Evolutionary conservation across 2,113 vertebrate genomes (phyloP).

Genomic region (Rhodinocichla rosea): DNA sequence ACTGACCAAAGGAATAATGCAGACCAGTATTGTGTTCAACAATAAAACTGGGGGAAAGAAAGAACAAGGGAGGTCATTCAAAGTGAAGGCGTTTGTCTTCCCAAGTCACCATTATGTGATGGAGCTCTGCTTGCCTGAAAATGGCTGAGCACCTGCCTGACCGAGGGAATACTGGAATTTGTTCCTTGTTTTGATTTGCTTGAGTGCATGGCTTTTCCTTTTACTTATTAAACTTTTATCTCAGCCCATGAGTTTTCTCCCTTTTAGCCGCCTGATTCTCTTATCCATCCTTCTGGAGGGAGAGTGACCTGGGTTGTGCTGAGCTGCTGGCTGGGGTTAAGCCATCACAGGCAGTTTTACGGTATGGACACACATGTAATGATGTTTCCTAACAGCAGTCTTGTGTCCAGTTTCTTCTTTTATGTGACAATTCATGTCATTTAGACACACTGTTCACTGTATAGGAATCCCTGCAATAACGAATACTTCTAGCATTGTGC

Average conservation of each 20-base stretch:
- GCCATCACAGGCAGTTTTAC: neutral
- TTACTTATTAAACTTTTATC: neutral
- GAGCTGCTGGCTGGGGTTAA: neutral
- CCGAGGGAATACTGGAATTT: neutral
- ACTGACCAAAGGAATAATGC: neutral
- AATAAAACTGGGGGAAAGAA: neutral
- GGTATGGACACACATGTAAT: neutral
- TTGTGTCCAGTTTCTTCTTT: neutral
- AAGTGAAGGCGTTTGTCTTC: neutral
- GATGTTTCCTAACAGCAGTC: neutral
- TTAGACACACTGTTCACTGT: neutral
- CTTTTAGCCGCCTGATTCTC: neutral
- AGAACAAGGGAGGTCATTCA: fast-evolving
- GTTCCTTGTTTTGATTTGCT: neutral
- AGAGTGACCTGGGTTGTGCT: neutral
- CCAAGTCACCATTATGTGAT: fast-evolving
- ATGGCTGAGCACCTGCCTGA: neutral
- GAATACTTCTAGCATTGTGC: neutral
- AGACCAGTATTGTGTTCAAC: fast-evolving
- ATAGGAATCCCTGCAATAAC: neutral
- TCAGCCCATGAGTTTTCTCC: neutral
- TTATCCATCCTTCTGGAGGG: neutral
- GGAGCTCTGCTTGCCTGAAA: neutral
- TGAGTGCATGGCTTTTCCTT: neutral
- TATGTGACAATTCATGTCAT: neutral